A percentile compares a stretch with the other conserved stretches of the same genome.
Conservation (phyloP, 2,797 vertebrate genomes). For the Potorous gilbertii region DNA sequence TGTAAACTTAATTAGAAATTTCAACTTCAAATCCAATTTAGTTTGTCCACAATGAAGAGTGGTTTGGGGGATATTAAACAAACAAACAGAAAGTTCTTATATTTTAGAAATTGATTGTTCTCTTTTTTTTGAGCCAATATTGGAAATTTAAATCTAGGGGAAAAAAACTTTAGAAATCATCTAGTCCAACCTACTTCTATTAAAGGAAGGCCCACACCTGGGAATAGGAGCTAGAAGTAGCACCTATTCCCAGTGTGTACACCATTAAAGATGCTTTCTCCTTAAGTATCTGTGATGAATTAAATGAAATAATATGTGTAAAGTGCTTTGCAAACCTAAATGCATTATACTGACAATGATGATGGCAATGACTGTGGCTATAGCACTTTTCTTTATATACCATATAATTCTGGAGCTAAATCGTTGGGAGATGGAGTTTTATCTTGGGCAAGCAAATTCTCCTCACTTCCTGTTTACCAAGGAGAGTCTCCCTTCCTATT, state of each 20-base stretch:
- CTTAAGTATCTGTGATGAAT: not conserved
- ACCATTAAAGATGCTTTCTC: not conserved
- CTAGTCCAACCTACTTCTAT: not conserved
- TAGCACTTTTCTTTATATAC: not conserved
- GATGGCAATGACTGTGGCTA: not conserved
- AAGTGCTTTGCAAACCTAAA: not conserved
- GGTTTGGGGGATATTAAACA: slow-evolving; percentile 47
- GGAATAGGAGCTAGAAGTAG: not conserved
- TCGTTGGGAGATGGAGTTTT: not conserved
- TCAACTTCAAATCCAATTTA: slow-evolving; percentile 71
- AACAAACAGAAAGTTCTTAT: slow-evolving; percentile 48
- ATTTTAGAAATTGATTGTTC: slow-evolving; percentile 53
- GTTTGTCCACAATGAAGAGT: slow-evolving; percentile 59
- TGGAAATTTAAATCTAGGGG: not conserved
- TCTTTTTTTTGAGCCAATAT: slow-evolving; percentile 59
- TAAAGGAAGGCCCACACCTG: not conserved
- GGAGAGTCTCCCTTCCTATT: not conserved
- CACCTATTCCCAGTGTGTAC: not conserved
- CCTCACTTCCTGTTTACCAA: not conserved
- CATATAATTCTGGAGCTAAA: not conserved
- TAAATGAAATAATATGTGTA: not conserved
- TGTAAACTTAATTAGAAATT: slow-evolving; percentile 73
- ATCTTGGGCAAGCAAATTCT: not conserved
- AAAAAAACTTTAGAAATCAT: not conserved
- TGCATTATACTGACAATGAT: not conserved